phyloP scores from a whole-genome alignment of 2,888 invertebrate species.

The Ethmia dodecea region DNA sequence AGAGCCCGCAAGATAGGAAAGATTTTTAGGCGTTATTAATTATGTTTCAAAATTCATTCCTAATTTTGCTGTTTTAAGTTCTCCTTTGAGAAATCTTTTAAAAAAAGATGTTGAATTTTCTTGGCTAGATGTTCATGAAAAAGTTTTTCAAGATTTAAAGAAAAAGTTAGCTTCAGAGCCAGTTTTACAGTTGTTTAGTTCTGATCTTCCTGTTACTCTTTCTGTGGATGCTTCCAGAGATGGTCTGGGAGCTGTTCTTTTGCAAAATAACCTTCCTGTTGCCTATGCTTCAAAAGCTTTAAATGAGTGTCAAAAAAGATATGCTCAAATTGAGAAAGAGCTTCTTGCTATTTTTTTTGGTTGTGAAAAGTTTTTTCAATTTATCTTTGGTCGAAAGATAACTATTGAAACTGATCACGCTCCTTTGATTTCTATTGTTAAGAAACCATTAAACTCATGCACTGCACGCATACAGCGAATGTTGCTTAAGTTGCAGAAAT shows the following conservation, averaged over 20 bases:
- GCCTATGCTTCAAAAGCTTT: slow-evolving; percentile 17
- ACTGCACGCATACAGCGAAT: slow-evolving; percentile 17
- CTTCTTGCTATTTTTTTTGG: too few relatives aligned
- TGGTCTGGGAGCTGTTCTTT: slow-evolving; percentile 11
- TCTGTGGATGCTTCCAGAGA: slow-evolving; percentile 10
- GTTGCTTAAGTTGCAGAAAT: slow-evolving; percentile 17
- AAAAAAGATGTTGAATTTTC: slow-evolving; percentile 10
- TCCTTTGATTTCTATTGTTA: slow-evolving; percentile 16
- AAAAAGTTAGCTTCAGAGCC: slow-evolving; percentile 7
- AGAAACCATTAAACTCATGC: slow-evolving; percentile 12
- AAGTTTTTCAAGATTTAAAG: slow-evolving; percentile 10
- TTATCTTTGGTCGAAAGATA: slow-evolving; percentile 15
- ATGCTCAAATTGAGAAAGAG: slow-evolving; percentile 22
- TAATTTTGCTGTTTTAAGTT: slow-evolving; percentile 9
- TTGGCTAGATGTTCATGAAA: slow-evolving; percentile 7
- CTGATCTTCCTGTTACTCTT: slow-evolving; percentile 3
- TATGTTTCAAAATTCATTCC: slow-evolving; percentile 15
- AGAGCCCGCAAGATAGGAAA: slow-evolving; percentile 9
- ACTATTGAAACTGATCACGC: slow-evolving; percentile 21
- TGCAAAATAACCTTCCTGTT: slow-evolving; percentile 11
- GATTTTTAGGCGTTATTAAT: slow-evolving; percentile 15
- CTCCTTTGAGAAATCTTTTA: slow-evolving; percentile 10
- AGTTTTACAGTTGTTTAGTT: slow-evolving; percentile 9
- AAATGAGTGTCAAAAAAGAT: slow-evolving; percentile 11
- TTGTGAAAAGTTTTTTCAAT: slow-evolving; percentile 19